A percentile compares a stretch with the other conserved stretches of the same genome.
phyloP scores from a whole-genome alignment of 2,113 vertebrate genomes.

The Catharus bicknelli region DNA sequence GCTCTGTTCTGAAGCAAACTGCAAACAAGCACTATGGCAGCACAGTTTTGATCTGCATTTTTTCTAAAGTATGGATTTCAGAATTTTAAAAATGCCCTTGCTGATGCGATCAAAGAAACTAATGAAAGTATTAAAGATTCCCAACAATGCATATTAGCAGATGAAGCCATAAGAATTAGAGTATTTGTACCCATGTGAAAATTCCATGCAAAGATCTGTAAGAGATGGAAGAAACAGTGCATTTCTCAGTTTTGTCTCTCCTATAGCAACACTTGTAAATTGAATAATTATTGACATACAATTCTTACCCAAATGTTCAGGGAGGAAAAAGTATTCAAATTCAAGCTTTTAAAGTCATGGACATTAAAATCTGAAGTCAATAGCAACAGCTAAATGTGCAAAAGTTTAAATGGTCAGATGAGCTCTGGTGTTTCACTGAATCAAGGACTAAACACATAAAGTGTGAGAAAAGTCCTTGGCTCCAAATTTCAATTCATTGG shows the following conservation, averaged over 20 bases:
- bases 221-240: not conserved
- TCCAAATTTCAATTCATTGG: not conserved
- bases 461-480: not conserved
- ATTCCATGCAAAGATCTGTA: fast-evolving
- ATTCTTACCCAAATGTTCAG: not conserved
- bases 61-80: not conserved
- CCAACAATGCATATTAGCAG: not conserved
- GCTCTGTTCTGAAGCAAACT: constrained; percentile 25
- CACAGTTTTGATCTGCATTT: not conserved
- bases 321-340: not conserved
- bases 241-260: not conserved
- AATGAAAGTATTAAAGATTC: constrained; percentile 2
- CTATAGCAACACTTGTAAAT: not conserved
- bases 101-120: not conserved
- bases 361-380: not conserved
- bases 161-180: not conserved
- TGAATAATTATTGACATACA: not conserved
- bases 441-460: not conserved
- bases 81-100: not conserved
- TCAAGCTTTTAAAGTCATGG: not conserved
- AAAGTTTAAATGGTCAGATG: not conserved
- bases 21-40: not conserved
- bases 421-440: not conserved
- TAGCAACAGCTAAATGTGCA: not conserved
- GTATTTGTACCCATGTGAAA: not conserved